Evolutionary conservation across 2,797 vertebrate genomes (phyloP), one percentile per base, ranked within the genome.

Genomic region (Cuniculus paca): DNA sequence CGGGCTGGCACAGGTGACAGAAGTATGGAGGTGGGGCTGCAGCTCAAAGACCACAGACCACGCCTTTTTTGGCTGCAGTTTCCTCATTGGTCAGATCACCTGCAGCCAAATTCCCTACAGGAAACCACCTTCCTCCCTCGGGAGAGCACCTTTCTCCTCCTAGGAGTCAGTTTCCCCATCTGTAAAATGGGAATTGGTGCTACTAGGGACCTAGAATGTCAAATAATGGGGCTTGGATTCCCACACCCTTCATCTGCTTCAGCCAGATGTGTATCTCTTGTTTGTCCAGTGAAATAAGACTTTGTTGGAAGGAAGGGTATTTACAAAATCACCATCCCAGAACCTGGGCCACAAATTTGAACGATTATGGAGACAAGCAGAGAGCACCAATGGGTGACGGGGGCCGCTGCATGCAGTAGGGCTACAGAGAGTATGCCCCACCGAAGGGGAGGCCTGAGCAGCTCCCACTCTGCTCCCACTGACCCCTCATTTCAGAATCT

Each of bases 1-100:
- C 99, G 26, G 48, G 74, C 56, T 39, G 2, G 63, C 78, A 58
- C 72, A 91, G 70, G 70, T 8, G 26, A 17, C 48, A 9, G 39
- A 42, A 75, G 28, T 6, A 2, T 0, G 16, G 60, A 39, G 52
- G 65, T 31, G 5, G 56, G 63, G 70, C 88, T n/a, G 20, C 3
- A 13, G 61, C 26, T 42, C 8, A 4, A 16, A 48, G 52, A 10
- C 70, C 63, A 81, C 52, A 26, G 70, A 39, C 26, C 54, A 13
- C 56, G 48, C 58, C 70, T 88, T 60, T 60, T 88, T 60, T 60
- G 45, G n/a, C 58, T 58, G 74, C 65, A 3, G 86, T 50, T 34
- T 79, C 68, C 50, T 56, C 34, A 39, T 58, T 48, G 20, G 31
- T 60, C 42, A 68, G 34, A n/a, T 5, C 20, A 48, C 39, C 36